Evolutionary conservation across 2,888 invertebrate species (phyloP).

Genomic region (Anagyrus pseudococci): DNA sequence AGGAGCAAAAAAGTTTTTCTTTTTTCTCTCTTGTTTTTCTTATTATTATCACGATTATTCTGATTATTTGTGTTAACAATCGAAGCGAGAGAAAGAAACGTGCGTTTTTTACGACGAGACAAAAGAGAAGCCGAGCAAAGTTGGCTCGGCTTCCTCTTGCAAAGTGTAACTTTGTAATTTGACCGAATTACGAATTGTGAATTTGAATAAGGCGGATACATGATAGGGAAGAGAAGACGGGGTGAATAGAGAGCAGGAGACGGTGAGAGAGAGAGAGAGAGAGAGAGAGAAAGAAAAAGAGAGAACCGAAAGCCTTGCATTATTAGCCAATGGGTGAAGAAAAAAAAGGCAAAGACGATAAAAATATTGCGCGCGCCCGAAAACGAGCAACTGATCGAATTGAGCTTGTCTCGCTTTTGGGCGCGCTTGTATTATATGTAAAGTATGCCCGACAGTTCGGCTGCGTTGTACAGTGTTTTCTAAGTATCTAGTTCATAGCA

Average conservation of each 20-base stretch:
- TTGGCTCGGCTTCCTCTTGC: neutral
- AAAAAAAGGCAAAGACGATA: slow-evolving; percentile 32
- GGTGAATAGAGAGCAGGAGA: neutral
- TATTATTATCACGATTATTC: slow-evolving; percentile 38
- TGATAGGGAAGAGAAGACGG: slow-evolving; percentile 7
- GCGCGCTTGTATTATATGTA: slow-evolving; percentile 61
- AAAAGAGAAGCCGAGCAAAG: neutral
- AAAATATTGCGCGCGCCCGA: slow-evolving; percentile 34
- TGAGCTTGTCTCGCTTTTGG: slow-evolving; percentile 41
- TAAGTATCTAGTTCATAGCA: slow-evolving; percentile 62
- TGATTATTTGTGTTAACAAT: too few species aligned
- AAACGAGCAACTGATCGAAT: slow-evolving; percentile 36
- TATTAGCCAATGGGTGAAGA: slow-evolving; percentile 37
- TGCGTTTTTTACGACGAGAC: slow-evolving; percentile 28
- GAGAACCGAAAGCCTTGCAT: slow-evolving; percentile 35
- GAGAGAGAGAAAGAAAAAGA: slow-evolving; percentile 6
- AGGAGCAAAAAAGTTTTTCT: slow-evolving; percentile 12
- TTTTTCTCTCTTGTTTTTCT: slow-evolving; percentile 36
- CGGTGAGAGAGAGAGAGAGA: neutral
- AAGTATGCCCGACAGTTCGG: slow-evolving; percentile 61
- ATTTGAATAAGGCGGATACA: neutral
- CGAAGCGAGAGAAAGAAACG: slow-evolving; percentile 13
- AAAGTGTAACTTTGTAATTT: slow-evolving; percentile 32
- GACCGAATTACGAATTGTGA: slow-evolving; percentile 18
- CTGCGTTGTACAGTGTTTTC: slow-evolving; percentile 63